Conservation (phyloP, 2,113 vertebrate species). For the Chunga burmeisteri region DNA sequence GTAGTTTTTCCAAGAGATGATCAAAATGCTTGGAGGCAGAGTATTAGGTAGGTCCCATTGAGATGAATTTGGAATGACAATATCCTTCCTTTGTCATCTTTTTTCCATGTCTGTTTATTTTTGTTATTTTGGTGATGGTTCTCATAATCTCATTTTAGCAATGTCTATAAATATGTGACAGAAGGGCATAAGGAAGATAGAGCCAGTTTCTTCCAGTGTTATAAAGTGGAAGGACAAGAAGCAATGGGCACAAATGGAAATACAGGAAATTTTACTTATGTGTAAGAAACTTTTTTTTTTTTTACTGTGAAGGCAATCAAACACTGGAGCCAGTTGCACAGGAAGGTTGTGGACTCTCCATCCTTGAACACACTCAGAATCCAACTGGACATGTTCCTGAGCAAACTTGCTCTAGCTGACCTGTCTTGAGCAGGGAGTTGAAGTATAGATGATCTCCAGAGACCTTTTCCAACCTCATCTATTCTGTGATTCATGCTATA, state of each 20-base stretch:
- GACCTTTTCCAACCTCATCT: neutral
- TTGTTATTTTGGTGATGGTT: neutral
- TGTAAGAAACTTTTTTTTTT: neutral
- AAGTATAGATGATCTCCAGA: neutral
- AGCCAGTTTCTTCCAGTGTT: neutral
- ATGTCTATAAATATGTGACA: neutral
- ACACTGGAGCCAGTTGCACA: neutral
- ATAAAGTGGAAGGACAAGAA: neutral
- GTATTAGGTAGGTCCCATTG: neutral
- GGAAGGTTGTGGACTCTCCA: neutral
- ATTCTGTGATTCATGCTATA: constrained; percentile 23
- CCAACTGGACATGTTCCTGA: neutral
- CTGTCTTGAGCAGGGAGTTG: neutral
- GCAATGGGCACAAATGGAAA: neutral
- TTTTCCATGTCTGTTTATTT: neutral
- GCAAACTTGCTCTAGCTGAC: neutral
- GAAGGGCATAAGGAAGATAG: neutral
- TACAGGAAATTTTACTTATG: neutral
- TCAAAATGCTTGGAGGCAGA: neutral
- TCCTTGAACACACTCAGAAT: neutral
- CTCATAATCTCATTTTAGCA: neutral
- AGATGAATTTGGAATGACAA: neutral
- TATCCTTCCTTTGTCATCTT: neutral
- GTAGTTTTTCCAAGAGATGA: neutral
- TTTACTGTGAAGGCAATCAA: neutral